Evolutionary conservation across 2,888 invertebrate genomes (phyloP).

Genomic region (Thereva nobilitata): DNA sequence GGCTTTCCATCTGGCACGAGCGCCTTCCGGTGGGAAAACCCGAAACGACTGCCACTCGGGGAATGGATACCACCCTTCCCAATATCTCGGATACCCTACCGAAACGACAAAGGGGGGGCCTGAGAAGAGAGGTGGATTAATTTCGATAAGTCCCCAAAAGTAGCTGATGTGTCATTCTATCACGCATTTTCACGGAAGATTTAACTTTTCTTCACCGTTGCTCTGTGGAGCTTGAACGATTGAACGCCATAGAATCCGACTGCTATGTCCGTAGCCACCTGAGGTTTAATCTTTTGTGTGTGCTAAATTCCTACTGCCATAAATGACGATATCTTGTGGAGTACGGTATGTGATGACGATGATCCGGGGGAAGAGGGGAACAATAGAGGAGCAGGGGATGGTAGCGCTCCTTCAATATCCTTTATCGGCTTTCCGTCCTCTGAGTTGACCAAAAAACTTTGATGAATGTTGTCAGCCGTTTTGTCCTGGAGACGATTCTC

Average conservation of each 20-base stretch:
- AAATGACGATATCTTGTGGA: no score
- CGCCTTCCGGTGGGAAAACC: conserved; percentile 15
- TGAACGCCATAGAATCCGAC: conserved; percentile 19
- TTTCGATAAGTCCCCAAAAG: conserved; percentile 41
- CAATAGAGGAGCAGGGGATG: no score
- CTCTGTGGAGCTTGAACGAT: conserved; percentile 17
- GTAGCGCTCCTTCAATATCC: no score
- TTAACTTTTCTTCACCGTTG: conserved; percentile 48
- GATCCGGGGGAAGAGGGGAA: no score
- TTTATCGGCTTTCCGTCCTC: no score
- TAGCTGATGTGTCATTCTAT: conserved; percentile 45
- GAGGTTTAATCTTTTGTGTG: conserved; percentile 23
- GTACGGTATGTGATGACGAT: no score
- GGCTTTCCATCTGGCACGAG: conserved; percentile 13
- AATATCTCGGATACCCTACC: not conserved
- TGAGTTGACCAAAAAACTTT: no score
- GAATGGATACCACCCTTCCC: not conserved
- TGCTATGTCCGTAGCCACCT: conserved; percentile 9
- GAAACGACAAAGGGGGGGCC: not conserved
- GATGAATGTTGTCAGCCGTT: no score
- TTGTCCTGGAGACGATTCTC: no score
- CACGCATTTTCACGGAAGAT: conserved; percentile 52
- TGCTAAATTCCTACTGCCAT: no score
- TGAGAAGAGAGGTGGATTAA: conserved; percentile 33
- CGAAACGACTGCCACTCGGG: conserved; percentile 2